Percentiles rank a stretch among this genome's conserved stretches.
Conservation (phyloP, 2,113 vertebrate species). For the Paracanthobrama guichenoti region DNA sequence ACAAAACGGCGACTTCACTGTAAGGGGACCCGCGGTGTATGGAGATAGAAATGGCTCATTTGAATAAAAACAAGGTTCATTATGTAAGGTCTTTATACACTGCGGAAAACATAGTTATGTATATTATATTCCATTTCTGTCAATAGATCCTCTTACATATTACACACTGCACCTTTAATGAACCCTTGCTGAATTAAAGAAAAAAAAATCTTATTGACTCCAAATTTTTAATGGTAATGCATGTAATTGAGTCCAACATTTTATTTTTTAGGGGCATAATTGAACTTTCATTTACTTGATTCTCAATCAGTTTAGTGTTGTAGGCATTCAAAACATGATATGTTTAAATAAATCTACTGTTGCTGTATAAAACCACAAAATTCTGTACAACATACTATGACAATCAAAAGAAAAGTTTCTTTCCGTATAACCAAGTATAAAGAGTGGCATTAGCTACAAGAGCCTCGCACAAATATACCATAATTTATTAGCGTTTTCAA, state of each 20-base stretch:
- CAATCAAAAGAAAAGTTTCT: conserved; percentile 28
- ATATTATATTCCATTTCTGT: no score
- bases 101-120: no score
- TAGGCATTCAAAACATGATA: background rate
- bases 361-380: conserved; percentile 37
- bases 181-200: background rate
- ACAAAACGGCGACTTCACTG: no score
- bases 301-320: conserved; percentile 14
- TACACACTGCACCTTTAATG: background rate
- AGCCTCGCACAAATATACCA: conserved; percentile 45
- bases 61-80: no score
- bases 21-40: no score
- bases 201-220: background rate
- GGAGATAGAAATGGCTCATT: no score
- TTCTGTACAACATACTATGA: conserved; percentile 40
- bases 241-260: background rate
- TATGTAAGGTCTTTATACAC: no score
- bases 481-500: conserved; percentile 47
- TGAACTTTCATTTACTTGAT: background rate
- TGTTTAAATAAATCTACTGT: conserved; percentile 32
- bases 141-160: no score
- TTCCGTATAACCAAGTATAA: conserved; percentile 26
- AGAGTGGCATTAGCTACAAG: conserved; percentile 30
- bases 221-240: background rate
- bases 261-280: background rate